Evolutionary conservation across 2,888 invertebrate genomes (phyloP).

Genomic region (Rhamphomyia laevipes): DNA sequence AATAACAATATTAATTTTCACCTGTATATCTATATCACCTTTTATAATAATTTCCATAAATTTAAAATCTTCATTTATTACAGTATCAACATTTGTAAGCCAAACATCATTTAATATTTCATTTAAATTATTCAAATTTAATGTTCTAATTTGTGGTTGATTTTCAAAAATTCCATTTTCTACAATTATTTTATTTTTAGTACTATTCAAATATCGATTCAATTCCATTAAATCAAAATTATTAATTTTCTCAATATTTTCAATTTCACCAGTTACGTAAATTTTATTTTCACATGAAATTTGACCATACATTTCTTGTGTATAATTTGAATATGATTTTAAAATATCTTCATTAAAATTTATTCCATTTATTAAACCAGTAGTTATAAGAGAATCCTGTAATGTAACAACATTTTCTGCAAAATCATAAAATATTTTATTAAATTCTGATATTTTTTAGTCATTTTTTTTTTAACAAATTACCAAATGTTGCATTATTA

Average conservation of each 20-base stretch:
- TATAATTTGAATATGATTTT: conserved; percentile 24
- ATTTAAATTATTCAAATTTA: conserved; percentile 34
- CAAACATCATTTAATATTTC: conserved; percentile 37
- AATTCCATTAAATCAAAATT: conserved; percentile 20
- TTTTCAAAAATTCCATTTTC: conserved; percentile 37
- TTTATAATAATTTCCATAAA: conserved; percentile 22
- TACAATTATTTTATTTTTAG: conserved; percentile 22
- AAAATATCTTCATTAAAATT: conserved; percentile 38
- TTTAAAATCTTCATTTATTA: conserved; percentile 21
- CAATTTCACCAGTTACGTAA: conserved; percentile 14
- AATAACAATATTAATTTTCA: conserved; percentile 12
- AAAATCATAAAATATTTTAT: not conserved
- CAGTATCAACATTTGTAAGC: conserved; percentile 37
- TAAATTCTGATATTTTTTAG: not conserved
- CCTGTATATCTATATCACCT: conserved; percentile 27
- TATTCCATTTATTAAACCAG: not conserved
- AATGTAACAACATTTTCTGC: not conserved
- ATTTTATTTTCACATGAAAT: conserved; percentile 19
- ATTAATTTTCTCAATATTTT: conserved; percentile 23
- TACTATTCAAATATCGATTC: conserved; percentile 18
- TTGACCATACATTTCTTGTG: conserved; percentile 19
- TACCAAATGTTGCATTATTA: conserved; percentile 36
- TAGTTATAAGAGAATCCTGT: not conserved
- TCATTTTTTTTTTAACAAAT: no score
- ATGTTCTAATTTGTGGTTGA: conserved; percentile 34